These are phyloP conservation scores for Paramisgurnus dabryanus DNA, from an alignment of 2,113 vertebrate species.

Conservation along the genomic window DNA sequence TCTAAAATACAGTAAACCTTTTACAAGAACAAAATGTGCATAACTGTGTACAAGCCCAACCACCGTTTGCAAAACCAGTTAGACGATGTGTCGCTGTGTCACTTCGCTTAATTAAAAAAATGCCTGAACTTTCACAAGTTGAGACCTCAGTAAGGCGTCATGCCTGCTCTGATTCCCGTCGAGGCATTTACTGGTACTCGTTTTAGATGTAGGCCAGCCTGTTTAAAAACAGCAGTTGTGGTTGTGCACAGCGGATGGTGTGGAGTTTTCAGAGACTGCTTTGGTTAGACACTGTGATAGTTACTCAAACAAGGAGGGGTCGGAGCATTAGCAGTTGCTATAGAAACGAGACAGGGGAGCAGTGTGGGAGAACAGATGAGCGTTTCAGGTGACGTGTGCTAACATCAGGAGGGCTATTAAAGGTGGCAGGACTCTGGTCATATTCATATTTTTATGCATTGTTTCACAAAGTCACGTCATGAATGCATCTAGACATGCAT, in stretches of 20 bases:
- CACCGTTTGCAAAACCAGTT: neutral
- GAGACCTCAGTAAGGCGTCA: conserved; percentile 19
- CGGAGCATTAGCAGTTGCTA: conserved; percentile 41
- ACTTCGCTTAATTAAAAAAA: neutral
- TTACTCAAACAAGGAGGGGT: conserved; percentile 36
- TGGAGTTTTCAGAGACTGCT: conserved; percentile 21
- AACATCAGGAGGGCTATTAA: conserved; percentile 41
- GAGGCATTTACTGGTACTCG: conserved; percentile 24
- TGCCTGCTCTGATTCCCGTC: conserved; percentile 23
- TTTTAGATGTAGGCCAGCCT: conserved; percentile 36
- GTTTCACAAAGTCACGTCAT: neutral
- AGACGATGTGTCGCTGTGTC: neutral
- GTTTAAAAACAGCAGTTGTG: conserved; percentile 45
- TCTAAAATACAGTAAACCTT: neutral
- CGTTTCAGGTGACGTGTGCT: conserved; percentile 21
- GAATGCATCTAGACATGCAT: neutral
- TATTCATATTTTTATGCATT: neutral
- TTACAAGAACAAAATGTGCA: neutral
- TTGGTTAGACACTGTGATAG: conserved; percentile 32
- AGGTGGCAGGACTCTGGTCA: conserved; percentile 22
- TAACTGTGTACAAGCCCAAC: neutral
- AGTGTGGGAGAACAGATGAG: conserved; percentile 35
- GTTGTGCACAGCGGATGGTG: conserved; percentile 17
- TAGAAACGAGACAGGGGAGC: conserved; percentile 29
- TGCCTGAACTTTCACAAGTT: neutral